Evolutionary conservation across 2,888 invertebrate genomes (phyloP).

Genomic region (Drosophila acutilabella): DNA sequence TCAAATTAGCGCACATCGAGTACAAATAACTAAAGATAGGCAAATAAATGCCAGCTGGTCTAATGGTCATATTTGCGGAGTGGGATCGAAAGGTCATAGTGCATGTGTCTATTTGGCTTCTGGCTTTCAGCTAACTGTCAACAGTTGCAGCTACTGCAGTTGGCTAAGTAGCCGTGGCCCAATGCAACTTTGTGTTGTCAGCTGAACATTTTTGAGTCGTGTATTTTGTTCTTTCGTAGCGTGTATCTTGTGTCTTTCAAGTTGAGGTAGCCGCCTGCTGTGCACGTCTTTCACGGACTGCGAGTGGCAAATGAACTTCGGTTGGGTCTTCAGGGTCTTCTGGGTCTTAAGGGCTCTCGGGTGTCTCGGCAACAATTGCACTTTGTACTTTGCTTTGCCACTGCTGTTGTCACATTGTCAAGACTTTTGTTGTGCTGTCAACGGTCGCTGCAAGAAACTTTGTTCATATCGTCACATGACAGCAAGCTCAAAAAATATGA

Average conservation of each 20-base stretch:
- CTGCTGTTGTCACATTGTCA: constrained; percentile 62
- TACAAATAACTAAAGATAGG: constrained; percentile 76
- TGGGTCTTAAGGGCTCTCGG: constrained; percentile 1
- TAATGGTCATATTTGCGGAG: background rate
- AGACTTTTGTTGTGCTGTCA: constrained; percentile 76
- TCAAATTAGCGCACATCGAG: constrained; percentile 81
- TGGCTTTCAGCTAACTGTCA: constrained; percentile 11
- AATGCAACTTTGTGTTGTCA: constrained; percentile 49
- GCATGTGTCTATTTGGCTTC: constrained; percentile 19
- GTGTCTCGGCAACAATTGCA: constrained; percentile 54
- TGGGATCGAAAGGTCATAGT: background rate
- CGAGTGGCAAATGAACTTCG: constrained; percentile 51
- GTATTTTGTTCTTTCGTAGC: background rate
- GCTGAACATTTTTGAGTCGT: constrained; percentile 28
- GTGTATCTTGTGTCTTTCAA: constrained; percentile 21
- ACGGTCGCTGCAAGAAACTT: constrained; percentile 66
- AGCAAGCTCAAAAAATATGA: constrained; percentile 66
- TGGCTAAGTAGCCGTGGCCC: constrained; percentile 46
- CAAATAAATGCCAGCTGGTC: constrained; percentile 63
- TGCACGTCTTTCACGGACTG: constrained; percentile 28
- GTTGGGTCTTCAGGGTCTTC: constrained; percentile 2
- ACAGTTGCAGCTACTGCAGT: constrained; percentile 5
- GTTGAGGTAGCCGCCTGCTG: constrained; percentile 40
- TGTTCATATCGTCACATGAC: constrained; percentile 68
- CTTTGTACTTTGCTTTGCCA: constrained; percentile 63